Conservation (phyloP, 2,113 vertebrate genomes). For the Mesoclemmys tuberculata region DNA sequence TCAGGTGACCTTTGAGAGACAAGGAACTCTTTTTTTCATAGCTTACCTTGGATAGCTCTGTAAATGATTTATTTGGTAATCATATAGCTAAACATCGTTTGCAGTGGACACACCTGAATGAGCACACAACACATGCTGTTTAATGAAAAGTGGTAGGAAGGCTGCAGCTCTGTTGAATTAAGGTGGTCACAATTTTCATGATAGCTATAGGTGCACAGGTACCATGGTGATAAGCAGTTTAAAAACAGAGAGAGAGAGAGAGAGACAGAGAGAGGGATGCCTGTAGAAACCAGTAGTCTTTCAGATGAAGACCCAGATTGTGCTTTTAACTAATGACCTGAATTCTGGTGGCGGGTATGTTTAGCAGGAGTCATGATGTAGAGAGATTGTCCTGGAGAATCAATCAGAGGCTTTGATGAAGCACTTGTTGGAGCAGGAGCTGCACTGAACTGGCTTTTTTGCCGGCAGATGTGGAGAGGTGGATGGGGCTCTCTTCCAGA, state of each 20-base stretch:
- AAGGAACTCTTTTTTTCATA: conserved; percentile 40
- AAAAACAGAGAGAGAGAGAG: neutral
- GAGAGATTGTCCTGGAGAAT: neutral
- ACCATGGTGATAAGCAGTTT: neutral
- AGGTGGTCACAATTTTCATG: neutral
- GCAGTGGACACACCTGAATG: neutral
- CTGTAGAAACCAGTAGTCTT: neutral
- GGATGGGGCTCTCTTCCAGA: neutral
- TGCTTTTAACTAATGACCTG: neutral
- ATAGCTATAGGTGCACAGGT: neutral
- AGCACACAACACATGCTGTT: neutral
- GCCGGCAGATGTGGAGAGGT: neutral
- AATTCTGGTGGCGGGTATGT: neutral
- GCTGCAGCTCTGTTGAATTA: neutral
- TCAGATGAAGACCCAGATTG: conserved; percentile 5
- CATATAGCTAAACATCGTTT: conserved; percentile 19
- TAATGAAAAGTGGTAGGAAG: neutral
- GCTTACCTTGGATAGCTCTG: conserved; percentile 11
- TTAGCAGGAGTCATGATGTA: neutral
- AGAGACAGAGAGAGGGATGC: neutral
- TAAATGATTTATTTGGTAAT: conserved; percentile 66
- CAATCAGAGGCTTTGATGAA: neutral
- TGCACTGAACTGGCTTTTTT: neutral
- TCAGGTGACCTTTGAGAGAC: conserved; percentile 55
- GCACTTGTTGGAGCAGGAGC: neutral